These are phyloP conservation scores for Globicephala melas DNA, from an alignment of 2,113 vertebrate species.

Conservation along the genomic window DNA sequence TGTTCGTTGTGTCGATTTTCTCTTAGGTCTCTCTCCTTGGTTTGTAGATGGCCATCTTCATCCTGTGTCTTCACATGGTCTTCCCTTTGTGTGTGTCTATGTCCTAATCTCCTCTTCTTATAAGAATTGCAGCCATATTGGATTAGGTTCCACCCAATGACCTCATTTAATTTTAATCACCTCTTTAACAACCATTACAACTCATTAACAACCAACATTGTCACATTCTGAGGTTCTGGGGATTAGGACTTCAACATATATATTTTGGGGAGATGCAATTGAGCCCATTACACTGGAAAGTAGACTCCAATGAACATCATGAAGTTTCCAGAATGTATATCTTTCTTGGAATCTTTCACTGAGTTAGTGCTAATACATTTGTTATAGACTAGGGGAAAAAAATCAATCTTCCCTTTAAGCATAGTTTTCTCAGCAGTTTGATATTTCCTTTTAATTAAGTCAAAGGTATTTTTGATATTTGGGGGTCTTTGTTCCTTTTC, in stretches of 20 bases:
- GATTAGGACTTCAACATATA: not conserved
- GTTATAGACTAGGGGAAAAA: not conserved
- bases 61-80: not conserved
- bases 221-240: not conserved
- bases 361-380: constrained; percentile 31
- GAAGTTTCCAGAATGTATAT: not conserved
- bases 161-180: not conserved
- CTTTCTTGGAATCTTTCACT: not conserved
- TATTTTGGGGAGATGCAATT: not conserved
- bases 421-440: constrained; percentile 67
- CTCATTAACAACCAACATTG: no score
- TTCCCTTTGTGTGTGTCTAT: not conserved
- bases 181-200: not conserved
- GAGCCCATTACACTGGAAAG: not conserved
- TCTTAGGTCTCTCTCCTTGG: not conserved
- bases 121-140: not conserved
- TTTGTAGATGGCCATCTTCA: not conserved
- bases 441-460: constrained; percentile 73
- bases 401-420: constrained; percentile 50
- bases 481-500: constrained; percentile 62
- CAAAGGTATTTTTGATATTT: constrained; percentile 71
- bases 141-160: not conserved
- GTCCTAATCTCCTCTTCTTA: not conserved
- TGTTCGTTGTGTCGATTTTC: not conserved
- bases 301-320: not conserved